Conservation (phyloP, 2,797 vertebrate genomes). For the Menidia menidia region DNA sequence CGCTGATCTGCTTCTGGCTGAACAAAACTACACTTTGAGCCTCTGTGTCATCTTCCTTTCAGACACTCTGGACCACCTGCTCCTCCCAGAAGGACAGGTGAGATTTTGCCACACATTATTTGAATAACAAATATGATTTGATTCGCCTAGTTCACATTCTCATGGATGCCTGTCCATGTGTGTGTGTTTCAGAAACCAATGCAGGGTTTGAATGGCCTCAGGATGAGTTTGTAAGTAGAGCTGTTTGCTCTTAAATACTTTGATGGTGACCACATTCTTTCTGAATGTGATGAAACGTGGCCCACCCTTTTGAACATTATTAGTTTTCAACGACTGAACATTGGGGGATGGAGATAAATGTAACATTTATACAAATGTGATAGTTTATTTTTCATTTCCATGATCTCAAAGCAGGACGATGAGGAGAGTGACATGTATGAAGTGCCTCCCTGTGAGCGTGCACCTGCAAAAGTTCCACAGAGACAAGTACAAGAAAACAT, state of each 20-base stretch:
- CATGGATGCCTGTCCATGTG: background rate
- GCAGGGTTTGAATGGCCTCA: conserved; percentile 70
- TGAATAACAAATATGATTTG: background rate
- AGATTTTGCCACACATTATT: background rate
- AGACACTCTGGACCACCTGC: conserved; percentile 73
- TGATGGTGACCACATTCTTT: too few species aligned
- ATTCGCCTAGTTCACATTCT: background rate
- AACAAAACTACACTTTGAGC: background rate
- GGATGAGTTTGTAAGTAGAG: conserved; percentile 81
- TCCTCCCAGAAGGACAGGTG: conserved; percentile 81
- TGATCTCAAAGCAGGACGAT: conserved; percentile 69
- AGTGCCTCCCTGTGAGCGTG: conserved; percentile 79
- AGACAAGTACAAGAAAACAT: conserved; percentile 73
- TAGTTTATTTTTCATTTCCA: background rate
- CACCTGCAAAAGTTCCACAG: conserved; percentile 64
- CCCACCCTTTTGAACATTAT: too few species aligned
- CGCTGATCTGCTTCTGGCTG: background rate
- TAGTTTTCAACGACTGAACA: too few species aligned
- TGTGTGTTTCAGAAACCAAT: conserved; percentile 65
- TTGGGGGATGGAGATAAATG: too few species aligned
- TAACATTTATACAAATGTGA: background rate
- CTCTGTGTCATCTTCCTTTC: conserved; percentile 3
- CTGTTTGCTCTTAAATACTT: too few species aligned
- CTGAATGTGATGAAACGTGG: too few species aligned
- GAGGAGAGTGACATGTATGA: conserved; percentile 82